A percentile compares a stretch with the other conserved stretches of the same genome.
These are phyloP conservation scores for Turritopsis rubra DNA, from an alignment of 30 jellyfish, hydroid and myxozoan genomes.

Conservation along the genomic window DNA sequence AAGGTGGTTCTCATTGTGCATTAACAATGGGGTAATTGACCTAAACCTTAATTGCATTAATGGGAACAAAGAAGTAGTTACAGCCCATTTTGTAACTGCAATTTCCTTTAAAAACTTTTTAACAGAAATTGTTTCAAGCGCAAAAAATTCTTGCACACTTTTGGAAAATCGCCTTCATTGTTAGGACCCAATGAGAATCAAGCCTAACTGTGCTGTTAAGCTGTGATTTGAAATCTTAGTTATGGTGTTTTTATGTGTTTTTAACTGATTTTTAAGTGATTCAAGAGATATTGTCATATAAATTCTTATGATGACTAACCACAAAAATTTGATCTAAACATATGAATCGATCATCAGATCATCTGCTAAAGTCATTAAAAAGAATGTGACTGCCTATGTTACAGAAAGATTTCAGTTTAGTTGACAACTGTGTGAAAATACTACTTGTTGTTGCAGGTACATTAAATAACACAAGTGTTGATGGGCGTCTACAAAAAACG, in stretches of 20 bases:
- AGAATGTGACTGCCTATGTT: background rate
- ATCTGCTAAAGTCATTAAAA: background rate
- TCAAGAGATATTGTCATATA: background rate
- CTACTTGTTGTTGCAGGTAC: background rate
- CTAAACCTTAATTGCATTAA: too few species aligned
- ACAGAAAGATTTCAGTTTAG: background rate
- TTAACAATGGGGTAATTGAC: too few species aligned
- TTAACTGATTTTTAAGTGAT: background rate
- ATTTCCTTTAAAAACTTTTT: too few species aligned
- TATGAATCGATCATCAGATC: background rate
- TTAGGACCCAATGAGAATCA: background rate
- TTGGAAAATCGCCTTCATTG: too few species aligned
- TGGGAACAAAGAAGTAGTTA: too few species aligned
- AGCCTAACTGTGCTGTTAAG: too few species aligned
- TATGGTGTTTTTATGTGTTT: too few species aligned
- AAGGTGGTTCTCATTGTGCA: too few species aligned
- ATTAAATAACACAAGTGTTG: slow-evolving; percentile 14
- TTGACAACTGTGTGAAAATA: background rate
- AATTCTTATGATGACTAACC: background rate
- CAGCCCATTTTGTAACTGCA: too few species aligned
- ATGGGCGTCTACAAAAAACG: slow-evolving; percentile 8
- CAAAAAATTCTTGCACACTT: background rate
- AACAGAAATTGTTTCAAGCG: too few species aligned
- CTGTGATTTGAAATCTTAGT: too few species aligned
- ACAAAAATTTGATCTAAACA: background rate